Base-by-base conservation (phyloP, 1,140 invertebrate species). In the Arion vulgaris region DNA sequence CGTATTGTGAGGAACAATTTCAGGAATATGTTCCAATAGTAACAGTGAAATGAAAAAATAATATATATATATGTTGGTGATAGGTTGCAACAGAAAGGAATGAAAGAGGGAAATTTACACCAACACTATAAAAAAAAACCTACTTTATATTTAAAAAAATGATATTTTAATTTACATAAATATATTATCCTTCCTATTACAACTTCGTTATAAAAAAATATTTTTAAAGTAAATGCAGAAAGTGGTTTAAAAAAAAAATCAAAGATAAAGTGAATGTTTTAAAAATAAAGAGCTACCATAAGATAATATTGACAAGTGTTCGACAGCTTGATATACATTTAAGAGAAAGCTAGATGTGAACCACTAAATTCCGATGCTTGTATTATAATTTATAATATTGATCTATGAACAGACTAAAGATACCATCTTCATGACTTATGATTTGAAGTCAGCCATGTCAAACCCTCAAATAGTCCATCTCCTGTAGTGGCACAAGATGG, bases 361-460 rank as follows among this genome's bases (percentile, higher is more conserved):
- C 28, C 62, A 66, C n/a, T 32, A 66, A 9, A 32, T 66, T 66
- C 62, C 7, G 28, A 23, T 32, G 28, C 32, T 13, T 32, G 62
- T 32, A 66, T 13, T 66, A 66, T 66, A 66, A 66, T 66, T 66
- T 28, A 66, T 66, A 66, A 28, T 66, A 66, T 66, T 28, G 7
- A 66, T 17, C 62, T 66, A 66, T 34, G 17, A 2, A 66, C 32
- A 34, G n/a, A 66, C 62, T 66, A 66, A 66, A 7, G 62, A 23
- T 7, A 66, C n/a, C 4, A 66, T 28, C 45, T 82, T 94, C 93
- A 99, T 95, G 98, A 98, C 94, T 99, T 99, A 94, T 98, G 97
- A 94, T 99, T 99, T 91, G 97, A 97, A 89, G 97, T 99, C 87
- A 99, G 95, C 98, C 98, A 99, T 87, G 98, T 99, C 85, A 99